These are phyloP conservation scores for Luidia sarsii DNA, from an alignment of 53 echinoderm and acorn worm species.

Conservation along the genomic window DNA sequence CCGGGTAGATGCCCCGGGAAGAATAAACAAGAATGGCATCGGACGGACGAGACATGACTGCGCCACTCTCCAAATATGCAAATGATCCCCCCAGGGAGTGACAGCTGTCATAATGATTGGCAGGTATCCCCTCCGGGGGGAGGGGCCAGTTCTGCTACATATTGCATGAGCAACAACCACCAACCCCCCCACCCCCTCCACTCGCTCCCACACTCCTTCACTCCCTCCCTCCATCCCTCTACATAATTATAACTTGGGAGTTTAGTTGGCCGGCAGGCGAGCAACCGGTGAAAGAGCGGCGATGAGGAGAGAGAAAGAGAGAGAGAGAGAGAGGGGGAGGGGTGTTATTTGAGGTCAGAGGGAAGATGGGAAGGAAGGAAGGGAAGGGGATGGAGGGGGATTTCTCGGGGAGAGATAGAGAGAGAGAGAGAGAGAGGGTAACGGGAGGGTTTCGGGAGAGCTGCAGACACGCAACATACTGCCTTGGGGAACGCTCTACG, in stretches of 20 bases:
- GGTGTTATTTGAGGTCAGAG: no score
- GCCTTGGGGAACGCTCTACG: constrained; percentile 36
- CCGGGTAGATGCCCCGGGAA: constrained; percentile 9
- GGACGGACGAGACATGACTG: not conserved
- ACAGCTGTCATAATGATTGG: constrained; percentile 60
- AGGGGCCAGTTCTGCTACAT: constrained; percentile 14
- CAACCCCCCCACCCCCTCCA: no score
- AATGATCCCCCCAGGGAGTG: constrained; percentile 42
- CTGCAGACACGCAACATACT: constrained; percentile 45
- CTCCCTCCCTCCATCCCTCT: no score
- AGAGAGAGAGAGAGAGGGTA: not conserved
- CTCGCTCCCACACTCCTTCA: no score
- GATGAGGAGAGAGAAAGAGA: no score
- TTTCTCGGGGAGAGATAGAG: not conserved
- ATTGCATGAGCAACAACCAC: constrained; percentile 49
- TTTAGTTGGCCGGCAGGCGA: no score
- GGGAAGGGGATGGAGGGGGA: no score
- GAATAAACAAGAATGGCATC: constrained; percentile 18
- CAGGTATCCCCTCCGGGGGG: constrained; percentile 34
- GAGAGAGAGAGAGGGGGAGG: no score
- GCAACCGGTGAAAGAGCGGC: no score
- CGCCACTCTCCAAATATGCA: constrained; percentile 46
- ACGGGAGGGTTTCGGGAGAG: not conserved
- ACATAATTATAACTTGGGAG: no score
- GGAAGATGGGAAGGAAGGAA: no score